Evolutionary conservation across 2,888 invertebrate species (phyloP).

Genomic region (Drosophila robusta): DNA sequence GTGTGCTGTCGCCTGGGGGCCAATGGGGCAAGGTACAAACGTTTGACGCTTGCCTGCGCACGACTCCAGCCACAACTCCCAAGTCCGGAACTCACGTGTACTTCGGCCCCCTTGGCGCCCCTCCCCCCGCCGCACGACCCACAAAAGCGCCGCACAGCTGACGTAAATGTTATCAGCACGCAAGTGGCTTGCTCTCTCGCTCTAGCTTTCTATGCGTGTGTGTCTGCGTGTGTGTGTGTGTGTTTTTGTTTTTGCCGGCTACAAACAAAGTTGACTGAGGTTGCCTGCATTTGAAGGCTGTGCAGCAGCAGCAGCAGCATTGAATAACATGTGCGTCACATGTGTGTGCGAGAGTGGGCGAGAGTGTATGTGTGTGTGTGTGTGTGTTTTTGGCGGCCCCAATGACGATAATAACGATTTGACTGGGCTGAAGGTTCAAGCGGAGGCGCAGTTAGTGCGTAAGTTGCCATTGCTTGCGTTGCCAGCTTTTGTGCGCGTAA

Average conservation of each 20-base stretch:
- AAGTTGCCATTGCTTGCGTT: conserved; percentile 43
- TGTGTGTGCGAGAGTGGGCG: conserved; percentile 21
- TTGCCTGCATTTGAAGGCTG: conserved; percentile 81
- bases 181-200: conserved; percentile 39
- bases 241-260: conserved; percentile 76
- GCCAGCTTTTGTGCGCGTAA: conserved; percentile 80
- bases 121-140: conserved; percentile 16
- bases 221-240: too few relatives aligned
- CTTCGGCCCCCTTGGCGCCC: conserved; percentile 15
- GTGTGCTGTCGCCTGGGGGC: conserved; percentile 55
- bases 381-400: conserved; percentile 78
- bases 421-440: conserved; percentile 32
- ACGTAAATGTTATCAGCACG: conserved; percentile 78
- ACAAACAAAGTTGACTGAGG: conserved; percentile 80
- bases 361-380: conserved; percentile 25
- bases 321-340: conserved; percentile 51
- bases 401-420: conserved; percentile 78
- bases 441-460: conserved; percentile 45
- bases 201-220: too few relatives aligned
- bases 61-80: conserved; percentile 48
- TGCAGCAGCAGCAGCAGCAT: conserved; percentile 62
- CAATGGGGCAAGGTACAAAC: conserved; percentile 69
- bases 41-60: conserved; percentile 78
- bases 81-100: conserved; percentile 71
- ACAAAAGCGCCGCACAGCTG: conserved; percentile 74